Percentiles rank a stretch among this genome's conserved stretches.
Evolutionary conservation across 92 coral and sea anemone genomes (phyloP).

Genomic region (Galaxea fascicularis): DNA sequence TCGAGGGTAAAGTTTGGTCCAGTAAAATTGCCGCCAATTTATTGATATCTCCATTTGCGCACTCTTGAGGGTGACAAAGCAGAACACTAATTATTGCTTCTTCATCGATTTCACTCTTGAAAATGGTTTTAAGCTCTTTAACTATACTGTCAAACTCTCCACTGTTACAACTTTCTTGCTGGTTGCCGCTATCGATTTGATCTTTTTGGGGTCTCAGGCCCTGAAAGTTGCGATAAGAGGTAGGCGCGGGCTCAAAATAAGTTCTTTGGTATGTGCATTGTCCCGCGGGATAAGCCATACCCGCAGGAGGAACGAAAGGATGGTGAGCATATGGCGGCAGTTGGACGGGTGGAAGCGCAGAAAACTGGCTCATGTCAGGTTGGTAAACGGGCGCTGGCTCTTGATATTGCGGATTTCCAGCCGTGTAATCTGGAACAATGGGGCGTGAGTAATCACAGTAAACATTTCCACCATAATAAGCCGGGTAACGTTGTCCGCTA

Average conservation of each 20-base stretch:
- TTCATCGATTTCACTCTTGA: neutral
- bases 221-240: neutral
- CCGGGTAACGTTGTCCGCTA: neutral
- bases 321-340: constrained; percentile 8
- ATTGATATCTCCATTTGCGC: constrained; percentile 5
- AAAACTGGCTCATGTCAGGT: constrained; percentile 31
- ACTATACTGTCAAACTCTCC: neutral
- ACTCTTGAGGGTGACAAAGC: constrained; percentile 13
- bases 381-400: constrained; percentile 8
- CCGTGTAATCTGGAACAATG: constrained; percentile 7
- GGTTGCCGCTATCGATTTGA: constrained; percentile 24
- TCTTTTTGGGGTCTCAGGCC: constrained; percentile 10
- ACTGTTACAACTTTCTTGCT: neutral
- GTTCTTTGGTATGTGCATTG: neutral
- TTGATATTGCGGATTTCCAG: constrained; percentile 11
- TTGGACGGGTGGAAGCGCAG: constrained; percentile 28
- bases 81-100: constrained; percentile 17
- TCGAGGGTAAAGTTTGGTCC: neutral
- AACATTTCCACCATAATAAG: constrained; percentile 21
- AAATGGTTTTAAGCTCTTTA: neutral
- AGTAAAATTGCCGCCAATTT: constrained; percentile 15
- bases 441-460: constrained; percentile 32
- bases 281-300: constrained; percentile 31
- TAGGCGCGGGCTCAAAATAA: constrained; percentile 29
- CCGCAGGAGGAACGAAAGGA: neutral